These are phyloP conservation scores for Cryptoprocta ferox DNA, from an alignment of 2,797 vertebrate species.

Conservation along the genomic window DNA sequence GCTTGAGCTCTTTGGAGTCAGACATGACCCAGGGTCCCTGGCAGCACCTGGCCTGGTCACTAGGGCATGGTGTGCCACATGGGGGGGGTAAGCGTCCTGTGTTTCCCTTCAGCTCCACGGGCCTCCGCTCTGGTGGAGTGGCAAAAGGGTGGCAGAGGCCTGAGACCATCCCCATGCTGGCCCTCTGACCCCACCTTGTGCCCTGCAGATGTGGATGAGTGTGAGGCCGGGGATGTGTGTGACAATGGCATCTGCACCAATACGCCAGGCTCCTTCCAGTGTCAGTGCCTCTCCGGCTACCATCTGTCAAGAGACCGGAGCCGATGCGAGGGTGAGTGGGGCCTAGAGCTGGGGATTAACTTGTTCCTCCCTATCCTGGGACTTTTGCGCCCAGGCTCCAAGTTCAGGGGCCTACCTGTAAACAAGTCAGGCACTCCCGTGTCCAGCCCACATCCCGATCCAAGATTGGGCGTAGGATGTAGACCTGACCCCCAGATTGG, in stretches of 20 bases:
- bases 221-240: conserved; percentile 89
- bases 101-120: background rate
- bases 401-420: background rate
- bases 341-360: background rate
- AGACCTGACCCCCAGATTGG: background rate
- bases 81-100: background rate
- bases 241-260: conserved; percentile 92
- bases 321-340: conserved; percentile 91
- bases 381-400: background rate
- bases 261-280: conserved; percentile 92
- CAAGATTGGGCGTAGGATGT: background rate
- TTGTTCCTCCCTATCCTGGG: background rate
- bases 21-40: background rate
- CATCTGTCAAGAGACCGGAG: conserved; percentile 92
- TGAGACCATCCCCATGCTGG: background rate
- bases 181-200: background rate
- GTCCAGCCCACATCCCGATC: background rate
- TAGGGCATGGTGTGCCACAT: background rate
- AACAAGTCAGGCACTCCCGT: background rate
- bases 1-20: background rate
- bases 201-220: conserved; percentile 91
- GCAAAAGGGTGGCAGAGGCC: background rate
- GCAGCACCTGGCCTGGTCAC: background rate
- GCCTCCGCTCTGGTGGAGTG: background rate
- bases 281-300: conserved; percentile 91